phyloP scores from a whole-genome alignment of 2,888 invertebrate species.

The Syrista parreyssii region DNA sequence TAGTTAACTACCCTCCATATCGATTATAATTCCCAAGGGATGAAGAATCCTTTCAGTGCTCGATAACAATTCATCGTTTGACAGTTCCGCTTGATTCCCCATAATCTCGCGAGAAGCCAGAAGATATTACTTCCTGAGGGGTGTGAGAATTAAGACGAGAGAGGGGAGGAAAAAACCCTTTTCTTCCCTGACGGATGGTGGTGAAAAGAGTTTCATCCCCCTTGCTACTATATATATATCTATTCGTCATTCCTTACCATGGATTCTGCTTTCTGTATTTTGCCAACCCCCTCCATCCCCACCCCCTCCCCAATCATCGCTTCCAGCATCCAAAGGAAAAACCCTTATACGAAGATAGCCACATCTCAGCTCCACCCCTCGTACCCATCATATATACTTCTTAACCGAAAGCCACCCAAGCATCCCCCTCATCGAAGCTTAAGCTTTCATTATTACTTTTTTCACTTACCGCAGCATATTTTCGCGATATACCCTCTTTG shows the following conservation, averaged over 20 bases:
- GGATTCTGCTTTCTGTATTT: not conserved
- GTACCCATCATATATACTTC: slow-evolving; percentile 1
- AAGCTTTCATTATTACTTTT: slow-evolving; percentile 27
- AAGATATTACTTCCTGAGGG: not conserved
- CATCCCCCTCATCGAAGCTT: slow-evolving; percentile 9
- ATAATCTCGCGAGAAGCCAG: not conserved
- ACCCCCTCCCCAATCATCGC: not conserved
- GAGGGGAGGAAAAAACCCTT: not conserved
- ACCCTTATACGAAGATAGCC: not conserved
- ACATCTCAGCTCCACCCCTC: slow-evolving; percentile 16
- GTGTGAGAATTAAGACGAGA: not conserved
- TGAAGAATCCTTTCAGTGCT: not conserved
- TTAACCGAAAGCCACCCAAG: slow-evolving; percentile 15
- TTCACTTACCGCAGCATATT: slow-evolving; percentile 23
- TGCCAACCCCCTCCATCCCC: too few relatives aligned
- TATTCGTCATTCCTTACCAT: not conserved
- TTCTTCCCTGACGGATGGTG: not conserved
- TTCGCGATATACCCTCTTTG: not conserved
- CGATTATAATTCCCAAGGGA: not conserved
- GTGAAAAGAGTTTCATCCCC: too few relatives aligned
- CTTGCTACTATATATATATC: too few relatives aligned
- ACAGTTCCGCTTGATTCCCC: not conserved
- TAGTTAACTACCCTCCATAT: not conserved
- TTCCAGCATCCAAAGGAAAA: not conserved
- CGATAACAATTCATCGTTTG: not conserved